phyloP scores from a whole-genome alignment of 2,888 invertebrate species.

The Oxycera nigricornis region DNA sequence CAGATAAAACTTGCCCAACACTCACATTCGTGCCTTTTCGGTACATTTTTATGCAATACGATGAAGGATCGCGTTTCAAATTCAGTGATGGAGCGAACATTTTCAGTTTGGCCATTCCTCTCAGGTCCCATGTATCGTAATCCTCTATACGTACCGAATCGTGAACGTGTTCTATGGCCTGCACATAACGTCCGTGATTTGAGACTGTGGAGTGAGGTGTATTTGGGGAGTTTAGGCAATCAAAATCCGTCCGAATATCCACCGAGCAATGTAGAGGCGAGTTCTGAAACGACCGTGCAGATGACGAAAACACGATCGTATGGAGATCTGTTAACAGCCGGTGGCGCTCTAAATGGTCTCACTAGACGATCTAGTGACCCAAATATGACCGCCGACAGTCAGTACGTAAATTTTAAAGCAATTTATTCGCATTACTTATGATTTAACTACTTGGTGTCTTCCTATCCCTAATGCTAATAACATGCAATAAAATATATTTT shows the following conservation, averaged over 20 bases:
- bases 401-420: constrained; percentile 63
- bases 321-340: constrained; percentile 78
- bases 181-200: constrained; percentile 84
- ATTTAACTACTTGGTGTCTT: no score
- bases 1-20: constrained; percentile 95
- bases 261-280: constrained; percentile 52
- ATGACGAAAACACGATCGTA: constrained; percentile 87
- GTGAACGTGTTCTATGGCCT: constrained; percentile 77
- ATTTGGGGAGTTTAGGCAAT: constrained; percentile 69
- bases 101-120: constrained; percentile 89
- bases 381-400: constrained; percentile 75
- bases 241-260: constrained; percentile 62
- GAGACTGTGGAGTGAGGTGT: constrained; percentile 84
- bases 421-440: constrained; percentile 28
- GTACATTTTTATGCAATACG: constrained; percentile 94
- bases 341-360: constrained; percentile 63
- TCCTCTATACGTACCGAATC: constrained; percentile 75
- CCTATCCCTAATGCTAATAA: no score
- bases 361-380: constrained; percentile 86
- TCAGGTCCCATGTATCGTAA: constrained; percentile 81
- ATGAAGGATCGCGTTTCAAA: constrained; percentile 73
- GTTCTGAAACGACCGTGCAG: constrained; percentile 61
- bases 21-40: constrained; percentile 94
- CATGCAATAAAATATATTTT: constrained; percentile 32
- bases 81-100: constrained; percentile 72